These are phyloP conservation scores for Tolypeutes matacus DNA, from an alignment of 2,797 vertebrate species.

Conservation along the genomic window DNA sequence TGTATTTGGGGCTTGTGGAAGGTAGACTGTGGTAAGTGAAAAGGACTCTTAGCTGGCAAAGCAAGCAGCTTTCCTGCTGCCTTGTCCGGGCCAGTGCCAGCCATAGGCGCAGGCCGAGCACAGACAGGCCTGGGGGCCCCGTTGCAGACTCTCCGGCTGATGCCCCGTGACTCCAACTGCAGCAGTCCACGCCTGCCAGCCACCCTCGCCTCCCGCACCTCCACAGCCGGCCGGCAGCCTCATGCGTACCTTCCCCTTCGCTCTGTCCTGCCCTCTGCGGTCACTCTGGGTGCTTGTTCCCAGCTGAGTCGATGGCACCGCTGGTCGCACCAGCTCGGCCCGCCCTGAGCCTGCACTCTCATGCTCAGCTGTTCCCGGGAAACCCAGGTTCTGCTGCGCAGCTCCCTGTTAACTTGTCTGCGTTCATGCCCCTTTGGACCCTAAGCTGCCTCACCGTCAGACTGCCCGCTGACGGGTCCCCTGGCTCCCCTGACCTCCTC, in stretches of 20 bases:
- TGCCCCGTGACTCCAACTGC: too few relatives aligned
- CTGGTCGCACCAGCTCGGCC: too few relatives aligned
- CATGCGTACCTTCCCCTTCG: background rate
- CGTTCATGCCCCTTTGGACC: background rate
- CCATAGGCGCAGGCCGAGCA: accelerated
- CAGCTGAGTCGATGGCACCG: too few relatives aligned
- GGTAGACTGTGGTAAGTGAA: background rate
- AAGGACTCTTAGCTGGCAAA: background rate
- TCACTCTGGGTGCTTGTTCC: too few relatives aligned
- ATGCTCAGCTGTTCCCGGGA: too few relatives aligned
- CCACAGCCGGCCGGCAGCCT: background rate
- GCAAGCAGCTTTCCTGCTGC: background rate
- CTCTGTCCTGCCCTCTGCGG: background rate
- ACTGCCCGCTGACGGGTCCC: accelerated
- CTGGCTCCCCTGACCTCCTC: too few relatives aligned
- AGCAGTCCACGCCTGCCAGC: background rate
- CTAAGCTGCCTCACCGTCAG: background rate
- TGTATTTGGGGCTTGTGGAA: background rate
- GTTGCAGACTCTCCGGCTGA: background rate
- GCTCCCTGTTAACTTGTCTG: too few relatives aligned
- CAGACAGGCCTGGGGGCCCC: background rate
- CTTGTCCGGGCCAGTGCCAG: background rate
- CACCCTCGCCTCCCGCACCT: background rate
- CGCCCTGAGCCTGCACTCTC: accelerated
- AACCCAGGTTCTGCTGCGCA: accelerated